Percentiles rank a stretch among this genome's conserved stretches.
Conservation (phyloP, 1,140 invertebrate species). For the Steinernema feltiae region DNA sequence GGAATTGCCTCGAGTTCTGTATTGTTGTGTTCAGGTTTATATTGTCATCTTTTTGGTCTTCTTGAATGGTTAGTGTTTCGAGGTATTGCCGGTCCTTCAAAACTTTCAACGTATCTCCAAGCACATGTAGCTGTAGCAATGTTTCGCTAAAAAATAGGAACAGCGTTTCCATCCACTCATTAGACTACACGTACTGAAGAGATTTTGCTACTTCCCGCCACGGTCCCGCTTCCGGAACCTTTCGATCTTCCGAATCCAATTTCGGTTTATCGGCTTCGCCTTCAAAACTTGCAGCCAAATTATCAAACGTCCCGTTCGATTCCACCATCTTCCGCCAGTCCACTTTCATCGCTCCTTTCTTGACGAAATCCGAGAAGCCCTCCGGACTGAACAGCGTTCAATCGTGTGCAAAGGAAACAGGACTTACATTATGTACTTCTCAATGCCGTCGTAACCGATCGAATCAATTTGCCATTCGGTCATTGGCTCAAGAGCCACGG, state of each 20-base stretch:
- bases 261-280: background rate
- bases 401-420: background rate
- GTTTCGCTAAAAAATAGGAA: background rate
- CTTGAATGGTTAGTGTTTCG: background rate
- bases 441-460: background rate
- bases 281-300: background rate
- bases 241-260: background rate
- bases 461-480: background rate
- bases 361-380: background rate
- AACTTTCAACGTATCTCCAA: background rate
- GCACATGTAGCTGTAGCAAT: background rate
- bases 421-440: background rate
- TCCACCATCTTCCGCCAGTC: slow-evolving; percentile 7
- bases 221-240: background rate
- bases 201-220: background rate
- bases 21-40: background rate
- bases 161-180: background rate
- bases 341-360: background rate
- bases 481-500: background rate
- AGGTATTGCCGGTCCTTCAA: background rate
- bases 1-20: background rate
- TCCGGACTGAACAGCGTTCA: background rate
- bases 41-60: background rate
- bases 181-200: background rate
- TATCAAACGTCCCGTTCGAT: background rate